Evolutionary conservation across 2,797 vertebrate species (phyloP).

Genomic region (Pampus argenteus): DNA sequence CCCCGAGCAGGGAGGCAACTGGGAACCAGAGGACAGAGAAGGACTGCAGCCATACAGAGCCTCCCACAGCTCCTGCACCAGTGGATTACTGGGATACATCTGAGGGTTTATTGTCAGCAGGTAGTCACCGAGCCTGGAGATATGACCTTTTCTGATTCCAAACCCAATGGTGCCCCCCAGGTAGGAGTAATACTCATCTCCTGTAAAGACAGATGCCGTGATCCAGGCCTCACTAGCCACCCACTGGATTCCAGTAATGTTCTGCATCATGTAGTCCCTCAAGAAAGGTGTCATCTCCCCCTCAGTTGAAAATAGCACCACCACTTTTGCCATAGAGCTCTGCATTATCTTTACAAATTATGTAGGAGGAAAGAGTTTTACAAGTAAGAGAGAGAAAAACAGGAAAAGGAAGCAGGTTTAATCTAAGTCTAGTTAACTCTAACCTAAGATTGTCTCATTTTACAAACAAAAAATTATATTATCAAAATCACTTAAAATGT

Average conservation of each 20-base stretch:
- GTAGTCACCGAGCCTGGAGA: slow-evolving; percentile 77
- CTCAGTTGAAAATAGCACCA: slow-evolving; percentile 83
- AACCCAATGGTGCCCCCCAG: slow-evolving; percentile 84
- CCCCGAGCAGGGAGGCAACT: slow-evolving; percentile 72
- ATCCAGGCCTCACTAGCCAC: slow-evolving; percentile 86
- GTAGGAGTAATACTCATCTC: slow-evolving; percentile 78
- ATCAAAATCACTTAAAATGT: background rate
- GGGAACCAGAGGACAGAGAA: slow-evolving; percentile 24
- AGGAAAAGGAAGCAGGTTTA: background rate
- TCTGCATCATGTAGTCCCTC: slow-evolving; percentile 81
- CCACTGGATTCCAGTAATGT: slow-evolving; percentile 85
- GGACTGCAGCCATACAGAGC: slow-evolving; percentile 78
- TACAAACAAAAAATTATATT: too few relatives aligned
- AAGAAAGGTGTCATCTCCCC: slow-evolving; percentile 84
- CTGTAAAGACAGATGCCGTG: slow-evolving; percentile 82
- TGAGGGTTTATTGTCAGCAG: slow-evolving; percentile 75
- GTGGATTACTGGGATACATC: slow-evolving; percentile 66
- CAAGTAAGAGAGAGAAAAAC: background rate
- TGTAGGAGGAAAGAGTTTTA: slow-evolving; percentile 10
- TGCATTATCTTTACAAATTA: slow-evolving; percentile 74
- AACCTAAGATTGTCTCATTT: background rate
- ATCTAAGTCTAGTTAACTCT: background rate
- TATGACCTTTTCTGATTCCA: slow-evolving; percentile 78
- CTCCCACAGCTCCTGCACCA: slow-evolving; percentile 81
- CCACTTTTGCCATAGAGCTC: slow-evolving; percentile 81